A percentile compares a stretch with the other conserved stretches of the same genome.
phyloP scores from a whole-genome alignment of 2,113 vertebrate species.

The Falco punctatus region DNA sequence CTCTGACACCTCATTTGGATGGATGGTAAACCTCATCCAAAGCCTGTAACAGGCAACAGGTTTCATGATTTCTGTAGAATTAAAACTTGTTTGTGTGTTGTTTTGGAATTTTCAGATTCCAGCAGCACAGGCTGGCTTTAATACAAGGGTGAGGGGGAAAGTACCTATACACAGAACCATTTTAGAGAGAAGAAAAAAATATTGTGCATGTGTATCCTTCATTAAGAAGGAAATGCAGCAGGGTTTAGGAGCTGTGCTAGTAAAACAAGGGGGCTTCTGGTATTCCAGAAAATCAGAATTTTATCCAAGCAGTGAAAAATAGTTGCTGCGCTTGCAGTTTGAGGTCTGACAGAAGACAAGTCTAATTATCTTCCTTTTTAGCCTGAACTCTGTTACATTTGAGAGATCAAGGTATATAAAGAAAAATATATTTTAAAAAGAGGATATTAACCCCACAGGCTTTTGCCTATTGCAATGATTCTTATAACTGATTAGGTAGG shows the following conservation, averaged over 20 bases:
- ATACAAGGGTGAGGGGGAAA: too few relatives aligned
- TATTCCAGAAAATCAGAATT: neutral
- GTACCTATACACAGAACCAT: neutral
- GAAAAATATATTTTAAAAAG: neutral
- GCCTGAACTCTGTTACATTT: neutral
- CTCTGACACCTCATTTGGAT: neutral
- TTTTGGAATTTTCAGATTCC: neutral
- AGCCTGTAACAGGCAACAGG: fast-evolving
- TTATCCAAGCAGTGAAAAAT: neutral
- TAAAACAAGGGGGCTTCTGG: neutral
- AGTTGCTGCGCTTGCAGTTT: neutral
- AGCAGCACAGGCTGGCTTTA: neutral
- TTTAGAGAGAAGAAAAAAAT: neutral
- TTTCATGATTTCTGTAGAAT: neutral
- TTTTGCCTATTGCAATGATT: neutral
- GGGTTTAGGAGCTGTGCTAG: neutral
- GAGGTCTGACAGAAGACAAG: neutral
- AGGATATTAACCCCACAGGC: neutral
- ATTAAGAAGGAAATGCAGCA: neutral
- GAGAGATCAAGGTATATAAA: neutral
- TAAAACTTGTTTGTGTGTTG: too few relatives aligned
- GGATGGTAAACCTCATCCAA: neutral
- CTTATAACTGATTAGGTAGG: slow-evolving; percentile 34
- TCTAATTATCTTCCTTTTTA: slow-evolving; percentile 27
- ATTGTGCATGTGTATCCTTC: fast-evolving